Evolutionary conservation across 2,113 vertebrate genomes (phyloP).

Genomic region (Gymnocephalus cernua): DNA sequence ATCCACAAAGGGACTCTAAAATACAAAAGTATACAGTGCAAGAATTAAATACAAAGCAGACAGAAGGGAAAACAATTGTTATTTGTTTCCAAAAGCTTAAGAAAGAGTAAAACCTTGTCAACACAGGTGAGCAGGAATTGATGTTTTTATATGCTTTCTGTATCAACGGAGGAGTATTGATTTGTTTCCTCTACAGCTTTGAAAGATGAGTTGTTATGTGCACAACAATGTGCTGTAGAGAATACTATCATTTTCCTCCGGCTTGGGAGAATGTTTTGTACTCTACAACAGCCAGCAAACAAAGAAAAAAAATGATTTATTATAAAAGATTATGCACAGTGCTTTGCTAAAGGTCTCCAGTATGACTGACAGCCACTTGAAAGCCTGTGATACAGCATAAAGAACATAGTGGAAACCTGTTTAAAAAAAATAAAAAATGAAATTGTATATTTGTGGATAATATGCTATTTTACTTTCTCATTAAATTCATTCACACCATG

Average conservation of each 20-base stretch:
- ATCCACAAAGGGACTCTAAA: constrained; percentile 49
- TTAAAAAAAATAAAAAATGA: too few relatives aligned
- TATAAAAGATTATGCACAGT: neutral
- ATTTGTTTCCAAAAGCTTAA: constrained; percentile 41
- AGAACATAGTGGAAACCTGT: neutral
- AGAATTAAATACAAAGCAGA: constrained; percentile 50
- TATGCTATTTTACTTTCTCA: neutral
- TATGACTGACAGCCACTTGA: neutral
- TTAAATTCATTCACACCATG: neutral
- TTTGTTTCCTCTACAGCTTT: constrained; percentile 53
- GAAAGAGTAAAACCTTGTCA: constrained; percentile 28
- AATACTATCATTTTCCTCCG: constrained; percentile 53
- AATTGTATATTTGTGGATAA: neutral
- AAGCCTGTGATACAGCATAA: neutral
- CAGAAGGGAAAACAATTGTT: neutral
- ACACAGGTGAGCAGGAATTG: constrained; percentile 18
- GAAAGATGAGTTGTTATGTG: constrained; percentile 55
- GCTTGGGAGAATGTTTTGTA: neutral
- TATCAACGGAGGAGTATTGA: constrained; percentile 49
- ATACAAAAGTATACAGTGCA: constrained; percentile 38
- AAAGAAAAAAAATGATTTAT: constrained; percentile 1
- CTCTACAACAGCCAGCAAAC: neutral
- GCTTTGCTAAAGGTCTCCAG: neutral
- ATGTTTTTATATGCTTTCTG: neutral
- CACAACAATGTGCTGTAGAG: constrained; percentile 29